Percentiles rank a stretch among this genome's conserved stretches.
phyloP scores from a whole-genome alignment of 2,888 invertebrate genomes.

The Tubulanus polymorphus region DNA sequence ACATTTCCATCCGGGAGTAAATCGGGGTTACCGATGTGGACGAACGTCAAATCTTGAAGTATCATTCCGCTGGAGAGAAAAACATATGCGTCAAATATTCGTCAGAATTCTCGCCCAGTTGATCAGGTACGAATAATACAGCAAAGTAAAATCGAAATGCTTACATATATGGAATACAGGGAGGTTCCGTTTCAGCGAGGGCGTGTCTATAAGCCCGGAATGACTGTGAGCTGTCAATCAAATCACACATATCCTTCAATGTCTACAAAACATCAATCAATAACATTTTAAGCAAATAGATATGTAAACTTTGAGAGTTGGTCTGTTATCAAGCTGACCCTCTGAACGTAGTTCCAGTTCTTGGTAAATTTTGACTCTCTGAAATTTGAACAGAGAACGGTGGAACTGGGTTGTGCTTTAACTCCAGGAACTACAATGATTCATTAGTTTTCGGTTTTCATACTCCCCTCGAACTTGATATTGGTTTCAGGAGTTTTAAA shows the following conservation, averaged over 20 bases:
- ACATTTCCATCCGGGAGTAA: slow-evolving; percentile 70
- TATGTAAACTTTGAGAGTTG: background rate
- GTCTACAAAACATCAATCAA: slow-evolving; percentile 58
- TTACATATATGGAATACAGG: slow-evolving; percentile 99
- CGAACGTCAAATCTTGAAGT: slow-evolving; percentile 97
- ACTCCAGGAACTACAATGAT: no score
- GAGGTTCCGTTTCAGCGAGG: slow-evolving; percentile 89
- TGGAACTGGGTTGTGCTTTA: no score
- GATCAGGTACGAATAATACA: slow-evolving; percentile 6
- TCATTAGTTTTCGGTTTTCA: no score
- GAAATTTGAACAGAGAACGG: no score
- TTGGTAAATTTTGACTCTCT: no score
- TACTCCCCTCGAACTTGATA: no score
- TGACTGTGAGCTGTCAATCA: slow-evolving; percentile 97
- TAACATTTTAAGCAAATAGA: slow-evolving; percentile 1
- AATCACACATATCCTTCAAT: slow-evolving; percentile 86
- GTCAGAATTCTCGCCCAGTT: no score
- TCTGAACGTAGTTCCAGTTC: no score
- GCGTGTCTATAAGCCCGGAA: slow-evolving; percentile 96
- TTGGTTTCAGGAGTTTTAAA: no score
- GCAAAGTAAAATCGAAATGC: slow-evolving; percentile 47
- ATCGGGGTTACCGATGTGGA: slow-evolving; percentile 95
- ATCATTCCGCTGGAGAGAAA: slow-evolving; percentile 88
- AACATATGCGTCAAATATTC: background rate
- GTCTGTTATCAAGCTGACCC: no score